These are phyloP conservation scores for Nebria salina DNA, from an alignment of 2,888 invertebrate genomes.

Conservation along the genomic window DNA sequence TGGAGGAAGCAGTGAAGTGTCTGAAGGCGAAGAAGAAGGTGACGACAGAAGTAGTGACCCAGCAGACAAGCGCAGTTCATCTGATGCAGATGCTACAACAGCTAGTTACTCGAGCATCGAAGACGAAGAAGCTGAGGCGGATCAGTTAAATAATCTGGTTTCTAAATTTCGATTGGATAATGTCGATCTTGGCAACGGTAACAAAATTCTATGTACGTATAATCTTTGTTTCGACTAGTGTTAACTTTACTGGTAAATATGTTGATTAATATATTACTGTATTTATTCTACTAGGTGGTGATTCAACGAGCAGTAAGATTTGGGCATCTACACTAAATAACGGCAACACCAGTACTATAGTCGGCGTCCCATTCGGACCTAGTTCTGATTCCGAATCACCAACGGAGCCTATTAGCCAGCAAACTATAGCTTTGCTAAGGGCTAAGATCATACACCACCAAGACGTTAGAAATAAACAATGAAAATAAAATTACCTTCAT, in stretches of 20 bases:
- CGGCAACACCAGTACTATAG: conserved; percentile 14
- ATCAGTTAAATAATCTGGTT: conserved; percentile 60
- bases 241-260: neutral
- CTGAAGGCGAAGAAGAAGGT: conserved; percentile 48
- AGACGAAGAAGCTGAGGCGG: conserved; percentile 65
- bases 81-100: conserved; percentile 65
- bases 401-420: conserved; percentile 64
- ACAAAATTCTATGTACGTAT: conserved; percentile 59
- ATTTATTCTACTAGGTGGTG: conserved; percentile 20
- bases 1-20: conserved; percentile 47
- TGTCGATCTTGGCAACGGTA: conserved; percentile 61
- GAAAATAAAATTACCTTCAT: neutral
- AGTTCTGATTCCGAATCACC: conserved; percentile 67
- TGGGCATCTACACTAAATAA: conserved; percentile 43
- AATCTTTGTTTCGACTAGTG: neutral
- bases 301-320: conserved; percentile 21
- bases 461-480: conserved; percentile 51
- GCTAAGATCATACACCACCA: conserved; percentile 62
- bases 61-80: conserved; percentile 61
- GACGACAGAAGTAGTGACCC: conserved; percentile 53
- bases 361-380: conserved; percentile 56
- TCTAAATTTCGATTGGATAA: conserved; percentile 61
- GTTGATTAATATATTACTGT: neutral
- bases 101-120: conserved; percentile 67
- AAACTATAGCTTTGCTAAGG: conserved; percentile 61